Percentiles rank a stretch among this genome's conserved stretches.
Conservation (phyloP, 64 coral and sea anemone genomes). For the Actinia equina region DNA sequence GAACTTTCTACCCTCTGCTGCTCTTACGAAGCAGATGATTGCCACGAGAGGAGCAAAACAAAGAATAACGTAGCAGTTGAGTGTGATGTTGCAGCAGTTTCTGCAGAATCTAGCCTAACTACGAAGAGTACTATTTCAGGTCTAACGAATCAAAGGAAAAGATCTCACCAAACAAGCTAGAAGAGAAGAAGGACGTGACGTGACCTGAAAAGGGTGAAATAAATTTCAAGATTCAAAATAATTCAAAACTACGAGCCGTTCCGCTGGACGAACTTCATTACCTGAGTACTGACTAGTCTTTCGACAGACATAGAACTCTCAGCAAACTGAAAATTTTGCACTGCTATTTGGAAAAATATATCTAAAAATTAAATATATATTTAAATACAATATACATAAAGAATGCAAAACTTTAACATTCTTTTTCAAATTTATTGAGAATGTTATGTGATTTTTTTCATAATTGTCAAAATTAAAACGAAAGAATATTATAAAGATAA, state of each 20-base stretch:
- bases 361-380: too few species aligned
- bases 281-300: too few species aligned
- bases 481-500: background rate
- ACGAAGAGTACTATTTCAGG: background rate
- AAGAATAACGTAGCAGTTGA: background rate
- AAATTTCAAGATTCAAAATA: background rate
- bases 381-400: too few species aligned
- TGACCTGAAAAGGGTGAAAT: background rate
- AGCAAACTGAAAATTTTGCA: too few species aligned
- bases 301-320: too few species aligned
- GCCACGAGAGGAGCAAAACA: background rate
- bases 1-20: conserved; percentile 1
- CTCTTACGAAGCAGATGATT: background rate
- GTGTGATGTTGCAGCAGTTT: background rate
- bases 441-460: too few species aligned
- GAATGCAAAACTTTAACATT: too few species aligned
- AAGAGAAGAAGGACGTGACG: background rate
- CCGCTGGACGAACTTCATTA: too few species aligned
- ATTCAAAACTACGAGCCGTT: too few species aligned
- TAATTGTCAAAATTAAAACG: background rate
- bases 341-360: too few species aligned
- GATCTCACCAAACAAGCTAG: background rate
- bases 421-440: too few species aligned
- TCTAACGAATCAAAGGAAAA: background rate
- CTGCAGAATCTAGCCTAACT: background rate